phyloP scores from a whole-genome alignment of 2,888 invertebrate species.

The Thalpophila matura region DNA sequence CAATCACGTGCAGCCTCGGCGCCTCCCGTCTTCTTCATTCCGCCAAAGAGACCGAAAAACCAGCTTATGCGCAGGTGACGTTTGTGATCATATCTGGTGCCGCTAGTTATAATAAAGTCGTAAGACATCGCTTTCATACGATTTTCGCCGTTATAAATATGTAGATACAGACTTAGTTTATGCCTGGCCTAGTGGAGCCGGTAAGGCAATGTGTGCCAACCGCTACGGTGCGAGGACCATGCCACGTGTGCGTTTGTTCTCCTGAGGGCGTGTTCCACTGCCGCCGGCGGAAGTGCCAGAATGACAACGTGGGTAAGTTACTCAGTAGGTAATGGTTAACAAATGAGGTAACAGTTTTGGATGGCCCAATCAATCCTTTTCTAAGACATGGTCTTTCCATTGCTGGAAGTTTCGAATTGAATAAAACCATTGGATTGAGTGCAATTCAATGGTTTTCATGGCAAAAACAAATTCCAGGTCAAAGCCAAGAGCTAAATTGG shows the following conservation, averaged over 20 bases:
- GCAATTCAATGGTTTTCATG: too few species aligned
- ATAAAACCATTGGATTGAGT: too few species aligned
- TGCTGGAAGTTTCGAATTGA: too few species aligned
- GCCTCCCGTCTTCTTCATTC: too few species aligned
- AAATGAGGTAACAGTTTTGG: background rate
- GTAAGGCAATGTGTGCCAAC: constrained; percentile 72
- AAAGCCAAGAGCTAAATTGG: too few species aligned
- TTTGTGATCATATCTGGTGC: too few species aligned
- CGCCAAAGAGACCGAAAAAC: too few species aligned
- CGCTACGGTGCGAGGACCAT: constrained; percentile 65
- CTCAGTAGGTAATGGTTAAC: constrained; percentile 8
- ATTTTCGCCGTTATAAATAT: constrained; percentile 2
- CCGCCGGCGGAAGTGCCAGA: constrained; percentile 56
- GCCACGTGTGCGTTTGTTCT: constrained; percentile 74
- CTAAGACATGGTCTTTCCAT: too few species aligned
- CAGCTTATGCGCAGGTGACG: too few species aligned
- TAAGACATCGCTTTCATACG: background rate
- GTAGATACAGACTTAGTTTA: constrained; percentile 41
- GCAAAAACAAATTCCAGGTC: too few species aligned
- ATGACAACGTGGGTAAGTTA: constrained; percentile 40
- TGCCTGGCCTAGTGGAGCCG: constrained; percentile 65
- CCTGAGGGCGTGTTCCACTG: constrained; percentile 74
- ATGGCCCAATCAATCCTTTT: too few species aligned
- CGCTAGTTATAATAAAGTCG: background rate
- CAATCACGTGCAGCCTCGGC: too few species aligned